These are phyloP conservation scores for Haliclona indistincta DNA, from an alignment of 37 sponge, comb jelly and placozoan genomes.

Conservation along the genomic window DNA sequence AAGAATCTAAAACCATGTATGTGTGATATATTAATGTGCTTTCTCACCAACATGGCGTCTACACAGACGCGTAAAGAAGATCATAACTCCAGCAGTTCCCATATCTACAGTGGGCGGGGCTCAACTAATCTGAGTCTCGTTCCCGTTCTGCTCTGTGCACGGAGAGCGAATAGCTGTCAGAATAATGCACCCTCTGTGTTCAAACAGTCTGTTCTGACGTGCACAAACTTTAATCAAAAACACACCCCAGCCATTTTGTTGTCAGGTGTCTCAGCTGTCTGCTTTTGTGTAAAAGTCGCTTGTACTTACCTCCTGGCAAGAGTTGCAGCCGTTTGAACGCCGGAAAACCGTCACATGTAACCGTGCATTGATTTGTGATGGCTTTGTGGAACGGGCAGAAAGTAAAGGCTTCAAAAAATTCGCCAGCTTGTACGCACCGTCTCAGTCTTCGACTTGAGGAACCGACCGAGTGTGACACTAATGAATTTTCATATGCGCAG, in stretches of 20 bases:
- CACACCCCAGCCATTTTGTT: not conserved
- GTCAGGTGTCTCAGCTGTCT: not conserved
- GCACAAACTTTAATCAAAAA: not conserved
- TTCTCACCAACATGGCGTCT: too few species aligned
- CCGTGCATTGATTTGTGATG: not conserved
- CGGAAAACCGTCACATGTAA: not conserved
- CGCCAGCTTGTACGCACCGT: constrained; percentile 33
- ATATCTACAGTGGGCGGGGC: too few species aligned
- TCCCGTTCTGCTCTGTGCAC: too few species aligned
- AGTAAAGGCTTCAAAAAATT: constrained; percentile 23
- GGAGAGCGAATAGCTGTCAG: too few species aligned
- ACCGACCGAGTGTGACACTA: constrained; percentile 57
- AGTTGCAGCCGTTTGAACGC: not conserved
- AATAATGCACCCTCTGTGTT: not conserved
- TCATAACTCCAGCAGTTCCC: too few species aligned
- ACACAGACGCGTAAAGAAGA: too few species aligned
- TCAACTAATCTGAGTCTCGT: too few species aligned
- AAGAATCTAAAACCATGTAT: too few species aligned
- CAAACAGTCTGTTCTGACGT: not conserved
- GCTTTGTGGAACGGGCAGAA: constrained; percentile 50
- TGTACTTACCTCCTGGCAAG: not conserved
- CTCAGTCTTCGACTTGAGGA: constrained; percentile 47
- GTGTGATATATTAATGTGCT: too few species aligned
- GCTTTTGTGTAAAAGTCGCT: not conserved
- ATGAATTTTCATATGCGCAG: constrained; percentile 69